Evolutionary conservation across 2,113 vertebrate species (phyloP).

Genomic region (Odocoileus hemionus): DNA sequence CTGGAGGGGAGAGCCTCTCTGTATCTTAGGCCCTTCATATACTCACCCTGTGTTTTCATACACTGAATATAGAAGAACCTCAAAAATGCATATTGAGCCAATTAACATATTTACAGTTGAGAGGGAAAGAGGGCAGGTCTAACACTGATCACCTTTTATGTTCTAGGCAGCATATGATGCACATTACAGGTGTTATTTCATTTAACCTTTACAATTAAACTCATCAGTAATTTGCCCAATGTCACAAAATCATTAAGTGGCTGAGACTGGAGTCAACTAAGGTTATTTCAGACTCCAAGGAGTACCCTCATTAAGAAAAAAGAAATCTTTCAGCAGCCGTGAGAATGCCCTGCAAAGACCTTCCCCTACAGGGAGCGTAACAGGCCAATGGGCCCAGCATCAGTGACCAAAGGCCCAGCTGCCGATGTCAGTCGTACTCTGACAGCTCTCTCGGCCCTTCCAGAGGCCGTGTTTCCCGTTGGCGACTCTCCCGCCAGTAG

Average conservation of each 20-base stretch:
- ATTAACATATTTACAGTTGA: neutral
- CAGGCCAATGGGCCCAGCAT: neutral
- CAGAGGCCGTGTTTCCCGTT: neutral
- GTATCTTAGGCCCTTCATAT: neutral
- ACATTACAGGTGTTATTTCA: neutral
- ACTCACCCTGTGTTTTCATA: neutral
- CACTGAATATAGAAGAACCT: neutral
- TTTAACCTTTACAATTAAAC: neutral
- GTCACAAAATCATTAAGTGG: slow-evolving; percentile 1
- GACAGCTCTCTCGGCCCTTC: neutral
- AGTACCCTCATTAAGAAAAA: neutral
- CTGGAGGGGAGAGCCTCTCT: neutral
- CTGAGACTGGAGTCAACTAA: neutral
- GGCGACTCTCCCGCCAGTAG: neutral
- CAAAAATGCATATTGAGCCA: neutral
- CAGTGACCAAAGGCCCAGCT: neutral
- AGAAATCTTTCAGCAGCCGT: neutral
- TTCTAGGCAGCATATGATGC: fast-evolving
- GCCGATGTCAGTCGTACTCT: neutral
- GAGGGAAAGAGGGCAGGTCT: neutral
- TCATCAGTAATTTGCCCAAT: neutral
- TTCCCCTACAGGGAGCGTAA: neutral
- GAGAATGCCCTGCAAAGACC: neutral
- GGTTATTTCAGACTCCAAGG: slow-evolving; percentile 20
- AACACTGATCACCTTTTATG: neutral